phyloP scores from a whole-genome alignment of 2,797 vertebrate species.

The Amazona finschi region DNA sequence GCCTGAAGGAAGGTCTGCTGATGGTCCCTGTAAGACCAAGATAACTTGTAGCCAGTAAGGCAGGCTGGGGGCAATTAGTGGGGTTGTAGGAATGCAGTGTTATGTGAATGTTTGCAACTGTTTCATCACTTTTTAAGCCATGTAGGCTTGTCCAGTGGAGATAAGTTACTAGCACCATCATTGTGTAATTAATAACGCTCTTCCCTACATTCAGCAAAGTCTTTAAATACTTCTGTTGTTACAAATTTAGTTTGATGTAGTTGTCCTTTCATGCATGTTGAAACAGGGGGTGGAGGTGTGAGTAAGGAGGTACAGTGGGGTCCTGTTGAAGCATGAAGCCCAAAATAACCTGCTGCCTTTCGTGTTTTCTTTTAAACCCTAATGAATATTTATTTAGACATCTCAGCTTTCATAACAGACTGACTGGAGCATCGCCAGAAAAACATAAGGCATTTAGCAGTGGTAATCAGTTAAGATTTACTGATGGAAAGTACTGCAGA shows the following conservation, averaged over 20 bases:
- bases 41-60: neutral
- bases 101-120: neutral
- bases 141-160: neutral
- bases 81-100: neutral
- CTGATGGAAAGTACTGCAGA: fast-evolving
- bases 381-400: neutral
- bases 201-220: neutral
- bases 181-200: constrained; percentile 28
- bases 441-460: neutral
- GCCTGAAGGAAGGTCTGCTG: neutral
- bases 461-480: neutral
- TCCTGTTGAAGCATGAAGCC: neutral
- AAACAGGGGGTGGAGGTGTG: neutral
- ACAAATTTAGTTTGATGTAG: neutral
- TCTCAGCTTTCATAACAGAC: neutral
- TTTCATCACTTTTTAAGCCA: constrained; percentile 36
- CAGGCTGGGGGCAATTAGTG: neutral
- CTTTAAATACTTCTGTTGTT: constrained; percentile 26
- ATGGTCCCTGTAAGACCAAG: neutral
- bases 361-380: neutral
- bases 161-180: constrained; percentile 45
- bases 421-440: neutral
- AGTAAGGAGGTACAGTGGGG: neutral
- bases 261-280: neutral
- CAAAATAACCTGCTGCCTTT: neutral